Base-by-base conservation (phyloP, 2,797 vertebrate genomes). In the Furcifer pardalis region DNA sequence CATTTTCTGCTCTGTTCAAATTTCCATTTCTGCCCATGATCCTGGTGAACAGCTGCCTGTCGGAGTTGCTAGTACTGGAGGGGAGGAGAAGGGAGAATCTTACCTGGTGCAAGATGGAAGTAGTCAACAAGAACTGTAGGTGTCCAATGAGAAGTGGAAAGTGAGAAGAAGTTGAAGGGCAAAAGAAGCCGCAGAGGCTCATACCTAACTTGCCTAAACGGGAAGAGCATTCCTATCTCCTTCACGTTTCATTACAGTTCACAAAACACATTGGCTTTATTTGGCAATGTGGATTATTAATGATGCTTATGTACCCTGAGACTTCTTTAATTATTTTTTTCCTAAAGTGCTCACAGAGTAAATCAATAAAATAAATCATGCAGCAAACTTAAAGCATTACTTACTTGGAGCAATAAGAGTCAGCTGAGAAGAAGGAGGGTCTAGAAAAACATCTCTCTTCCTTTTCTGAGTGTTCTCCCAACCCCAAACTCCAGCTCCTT, bases 351-450 rank as follows among this genome's bases (percentile, higher is more conserved):
- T 82, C 79, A 77, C 62, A 56, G 79, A 86, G 80, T 82, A 62
- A 82, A 86, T 82, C 84, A 81, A 86, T 86, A 82, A 71, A 77
- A 82, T 49, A 86, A 86, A 71, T 79, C 84, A 86, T 77, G 84
- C 79, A 82, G 73, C 52, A 82, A 82, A 86, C 79, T 62, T 77
- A 82, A 82, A 75, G 79, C 74, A 86, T 81, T 77, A 77, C 56
- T 86, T 86, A 77, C 40, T 77, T 77, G 44, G 65, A 73, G 79
- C 77, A 71, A 81, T 81, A 69, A 71, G 72, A 81, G 69, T 62
- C 49, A 65, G 23, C 15, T 44, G 46, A 66, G 69, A 21, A 21
- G 52, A 5, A 59, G 40, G 44, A 12, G 35, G 63, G 19, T 35
- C 46, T 52, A 5, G 75, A 81, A 69, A 69, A 71, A 40, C 52